Evolutionary conservation across 1,140 invertebrate species (phyloP).

Genomic region (Diorhabda elongata): DNA sequence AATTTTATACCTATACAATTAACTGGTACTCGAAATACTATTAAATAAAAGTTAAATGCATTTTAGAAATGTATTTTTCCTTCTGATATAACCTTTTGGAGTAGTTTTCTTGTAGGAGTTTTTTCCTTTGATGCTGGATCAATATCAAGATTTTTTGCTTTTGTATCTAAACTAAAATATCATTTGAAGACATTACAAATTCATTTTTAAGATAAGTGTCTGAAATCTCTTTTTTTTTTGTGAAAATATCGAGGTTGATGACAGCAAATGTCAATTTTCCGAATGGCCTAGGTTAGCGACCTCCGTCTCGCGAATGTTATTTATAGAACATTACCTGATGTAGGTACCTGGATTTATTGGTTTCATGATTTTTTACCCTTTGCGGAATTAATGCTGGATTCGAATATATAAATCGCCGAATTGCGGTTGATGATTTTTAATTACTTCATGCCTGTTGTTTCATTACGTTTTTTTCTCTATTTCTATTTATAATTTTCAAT

Average conservation of each 20-base stretch:
- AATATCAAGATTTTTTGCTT: background rate
- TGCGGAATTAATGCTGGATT: background rate
- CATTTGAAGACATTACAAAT: too few species aligned
- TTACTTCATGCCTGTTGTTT: too few species aligned
- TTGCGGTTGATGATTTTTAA: too few species aligned
- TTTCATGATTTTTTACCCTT: background rate
- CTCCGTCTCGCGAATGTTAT: slow-evolving; percentile 5
- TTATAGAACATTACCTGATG: slow-evolving; percentile 7
- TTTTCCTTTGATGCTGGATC: background rate
- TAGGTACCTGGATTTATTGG: background rate
- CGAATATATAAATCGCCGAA: too few species aligned
- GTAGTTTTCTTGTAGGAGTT: background rate
- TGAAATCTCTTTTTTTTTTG: background rate
- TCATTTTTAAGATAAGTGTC: too few species aligned
- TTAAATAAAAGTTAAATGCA: too few species aligned
- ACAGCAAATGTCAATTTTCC: slow-evolving; percentile 5
- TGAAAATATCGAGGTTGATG: background rate
- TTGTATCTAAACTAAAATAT: background rate
- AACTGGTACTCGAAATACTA: too few species aligned
- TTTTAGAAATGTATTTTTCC: too few species aligned
- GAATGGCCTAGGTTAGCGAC: slow-evolving; percentile 10
- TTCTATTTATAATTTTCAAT: too few species aligned
- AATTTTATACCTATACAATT: background rate
- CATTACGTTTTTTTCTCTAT: too few species aligned
- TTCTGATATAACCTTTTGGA: background rate